Evolutionary conservation across 2,888 invertebrate genomes (phyloP).

Genomic region (Lycophotia porphyrea): DNA sequence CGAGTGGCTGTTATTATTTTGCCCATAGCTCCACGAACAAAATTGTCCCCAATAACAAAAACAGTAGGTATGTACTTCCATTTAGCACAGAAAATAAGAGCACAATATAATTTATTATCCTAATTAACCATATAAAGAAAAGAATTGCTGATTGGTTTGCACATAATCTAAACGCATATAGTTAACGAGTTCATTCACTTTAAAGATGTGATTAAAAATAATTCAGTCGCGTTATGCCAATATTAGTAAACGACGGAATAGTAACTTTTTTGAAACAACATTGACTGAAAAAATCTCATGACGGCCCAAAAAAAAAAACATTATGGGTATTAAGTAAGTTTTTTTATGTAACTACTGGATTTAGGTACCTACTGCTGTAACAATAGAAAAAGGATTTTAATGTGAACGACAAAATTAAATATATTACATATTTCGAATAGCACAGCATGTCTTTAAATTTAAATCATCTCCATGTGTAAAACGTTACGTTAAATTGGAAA

Average conservation of each 20-base stretch:
- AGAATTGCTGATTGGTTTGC: conserved; percentile 38
- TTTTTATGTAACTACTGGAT: background rate
- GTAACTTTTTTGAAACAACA: conserved; percentile 3
- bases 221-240: conserved; percentile 7
- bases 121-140: conserved; percentile 41
- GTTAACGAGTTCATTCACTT: conserved; percentile 73
- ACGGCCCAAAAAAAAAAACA: background rate
- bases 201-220: conserved; percentile 46
- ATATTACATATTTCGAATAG: background rate
- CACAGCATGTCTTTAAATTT: conserved; percentile 7
- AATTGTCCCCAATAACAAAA: background rate
- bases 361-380: background rate
- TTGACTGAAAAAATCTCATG: background rate
- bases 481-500: conserved; percentile 4
- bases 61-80: background rate
- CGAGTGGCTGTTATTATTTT: no score
- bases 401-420: background rate
- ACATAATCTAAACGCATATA: conserved; percentile 15
- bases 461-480: background rate
- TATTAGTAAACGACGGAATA: conserved; percentile 20
- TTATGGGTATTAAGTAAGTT: background rate
- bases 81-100: conserved; percentile 24
- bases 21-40: no score
- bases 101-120: conserved; percentile 40
- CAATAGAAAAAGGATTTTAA: background rate